phyloP scores from a whole-genome alignment of 1,140 invertebrate species.

The Diachasmimorpha longicaudata region DNA sequence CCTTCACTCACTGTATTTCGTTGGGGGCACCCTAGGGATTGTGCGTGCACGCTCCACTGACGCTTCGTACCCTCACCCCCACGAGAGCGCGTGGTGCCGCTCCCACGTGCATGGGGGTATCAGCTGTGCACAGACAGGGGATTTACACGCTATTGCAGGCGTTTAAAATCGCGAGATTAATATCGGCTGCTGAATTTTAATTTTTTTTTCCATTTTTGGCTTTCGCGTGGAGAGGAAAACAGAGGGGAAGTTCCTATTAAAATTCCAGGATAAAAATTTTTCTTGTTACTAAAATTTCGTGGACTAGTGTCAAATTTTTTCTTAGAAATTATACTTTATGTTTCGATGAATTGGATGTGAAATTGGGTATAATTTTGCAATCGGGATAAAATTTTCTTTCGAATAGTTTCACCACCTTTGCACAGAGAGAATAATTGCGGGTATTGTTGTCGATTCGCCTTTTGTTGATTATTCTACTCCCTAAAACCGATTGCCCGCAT shows the following conservation, averaged over 20 bases:
- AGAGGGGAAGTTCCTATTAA: no score
- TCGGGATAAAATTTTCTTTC: no score
- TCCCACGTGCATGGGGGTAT: constrained; percentile 50
- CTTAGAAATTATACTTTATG: no score
- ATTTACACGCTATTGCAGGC: not conserved
- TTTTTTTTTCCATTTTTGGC: not conserved
- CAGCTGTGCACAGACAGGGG: constrained; percentile 49
- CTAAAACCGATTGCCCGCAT: not conserved
- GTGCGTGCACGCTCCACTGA: not conserved
- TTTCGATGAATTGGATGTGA: no score
- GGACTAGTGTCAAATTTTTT: no score
- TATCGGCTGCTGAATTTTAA: not conserved
- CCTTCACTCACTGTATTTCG: not conserved
- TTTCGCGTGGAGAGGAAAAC: no score
- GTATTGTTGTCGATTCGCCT: not conserved
- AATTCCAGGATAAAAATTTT: no score
- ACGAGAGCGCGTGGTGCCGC: constrained; percentile 1
- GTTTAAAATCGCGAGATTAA: not conserved
- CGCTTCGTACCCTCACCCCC: constrained; percentile 8
- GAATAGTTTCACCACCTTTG: no score
- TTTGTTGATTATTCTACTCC: not conserved
- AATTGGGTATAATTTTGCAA: no score
- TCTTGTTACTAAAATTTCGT: no score
- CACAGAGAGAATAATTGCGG: no score
- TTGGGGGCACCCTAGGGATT: not conserved